Conservation (phyloP, 2,888 invertebrate species). For the Hartigia nigra region DNA sequence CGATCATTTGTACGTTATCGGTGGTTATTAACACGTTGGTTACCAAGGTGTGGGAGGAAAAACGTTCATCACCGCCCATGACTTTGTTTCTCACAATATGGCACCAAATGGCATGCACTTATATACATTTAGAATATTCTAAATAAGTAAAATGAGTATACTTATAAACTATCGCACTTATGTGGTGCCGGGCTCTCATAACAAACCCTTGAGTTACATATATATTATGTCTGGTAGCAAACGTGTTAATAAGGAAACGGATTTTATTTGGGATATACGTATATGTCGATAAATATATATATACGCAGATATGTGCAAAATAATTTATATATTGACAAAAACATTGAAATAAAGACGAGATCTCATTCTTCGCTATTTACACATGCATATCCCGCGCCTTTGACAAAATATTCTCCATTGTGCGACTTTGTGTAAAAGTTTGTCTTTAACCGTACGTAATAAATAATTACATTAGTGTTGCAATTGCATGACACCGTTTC, state of each 20-base stretch:
- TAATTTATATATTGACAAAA: constrained; percentile 6
- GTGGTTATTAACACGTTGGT: too few relatives aligned
- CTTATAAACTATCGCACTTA: too few relatives aligned
- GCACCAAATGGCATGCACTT: too few relatives aligned
- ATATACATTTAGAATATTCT: too few relatives aligned
- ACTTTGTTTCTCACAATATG: too few relatives aligned
- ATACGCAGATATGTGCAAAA: background rate
- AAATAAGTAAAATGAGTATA: too few relatives aligned
- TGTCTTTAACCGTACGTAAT: background rate
- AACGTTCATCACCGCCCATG: too few relatives aligned
- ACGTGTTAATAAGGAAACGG: background rate
- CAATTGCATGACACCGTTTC: background rate
- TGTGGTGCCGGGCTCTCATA: too few relatives aligned
- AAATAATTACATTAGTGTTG: constrained; percentile 3
- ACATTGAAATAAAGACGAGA: background rate
- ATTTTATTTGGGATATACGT: background rate
- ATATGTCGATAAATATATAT: background rate
- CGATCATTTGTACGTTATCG: background rate
- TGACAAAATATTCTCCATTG: constrained; percentile 4
- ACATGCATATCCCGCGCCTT: background rate
- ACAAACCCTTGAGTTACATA: too few relatives aligned
- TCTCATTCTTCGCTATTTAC: constrained; percentile 3
- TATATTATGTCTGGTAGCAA: too few relatives aligned
- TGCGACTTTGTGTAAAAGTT: constrained; percentile 4
- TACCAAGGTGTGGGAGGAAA: too few relatives aligned